Percentiles rank a stretch among this genome's conserved stretches.
Evolutionary conservation across 2,797 vertebrate species (phyloP).

Genomic region (Serranus cabrilla): DNA sequence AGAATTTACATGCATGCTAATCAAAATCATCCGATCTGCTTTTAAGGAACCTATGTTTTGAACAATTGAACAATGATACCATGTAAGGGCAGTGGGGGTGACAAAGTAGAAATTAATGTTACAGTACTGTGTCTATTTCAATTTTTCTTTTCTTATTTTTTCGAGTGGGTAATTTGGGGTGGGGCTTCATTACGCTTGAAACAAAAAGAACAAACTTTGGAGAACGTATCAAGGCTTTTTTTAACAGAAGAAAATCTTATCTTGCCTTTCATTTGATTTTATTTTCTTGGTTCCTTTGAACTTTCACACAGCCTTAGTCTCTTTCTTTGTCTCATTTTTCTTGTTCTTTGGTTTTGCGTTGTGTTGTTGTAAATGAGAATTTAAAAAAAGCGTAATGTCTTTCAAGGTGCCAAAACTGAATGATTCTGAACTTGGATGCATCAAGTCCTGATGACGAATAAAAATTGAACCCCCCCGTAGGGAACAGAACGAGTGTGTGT

Average conservation of each 20-base stretch:
- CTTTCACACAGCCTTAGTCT: constrained; percentile 78
- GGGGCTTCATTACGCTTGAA: constrained; percentile 72
- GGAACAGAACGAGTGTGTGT: constrained; percentile 64
- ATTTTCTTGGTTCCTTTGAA: constrained; percentile 57
- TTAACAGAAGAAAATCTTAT: constrained; percentile 56
- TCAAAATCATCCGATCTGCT: constrained; percentile 83
- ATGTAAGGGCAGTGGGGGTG: constrained; percentile 71
- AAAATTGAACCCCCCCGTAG: constrained; percentile 77
- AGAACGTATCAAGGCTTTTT: constrained; percentile 69
- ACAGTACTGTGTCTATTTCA: constrained; percentile 78
- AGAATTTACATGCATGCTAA: constrained; percentile 85
- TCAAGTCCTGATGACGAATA: constrained; percentile 84
- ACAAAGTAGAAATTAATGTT: constrained; percentile 78
- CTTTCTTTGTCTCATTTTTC: constrained; percentile 68
- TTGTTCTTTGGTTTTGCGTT: constrained; percentile 76
- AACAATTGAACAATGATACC: constrained; percentile 75
- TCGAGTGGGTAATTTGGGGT: constrained; percentile 48
- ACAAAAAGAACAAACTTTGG: constrained; percentile 69
- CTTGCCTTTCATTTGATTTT: constrained; percentile 64
- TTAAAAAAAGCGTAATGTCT: constrained; percentile 76
- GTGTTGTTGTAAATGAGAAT: constrained; percentile 83
- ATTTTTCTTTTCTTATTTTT: constrained; percentile 45
- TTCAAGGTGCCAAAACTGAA: constrained; percentile 85
- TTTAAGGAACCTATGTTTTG: constrained; percentile 80
- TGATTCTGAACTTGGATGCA: constrained; percentile 85